Evolutionary conservation across 1,140 invertebrate species (phyloP).

Genomic region (Drosophila virilis): DNA sequence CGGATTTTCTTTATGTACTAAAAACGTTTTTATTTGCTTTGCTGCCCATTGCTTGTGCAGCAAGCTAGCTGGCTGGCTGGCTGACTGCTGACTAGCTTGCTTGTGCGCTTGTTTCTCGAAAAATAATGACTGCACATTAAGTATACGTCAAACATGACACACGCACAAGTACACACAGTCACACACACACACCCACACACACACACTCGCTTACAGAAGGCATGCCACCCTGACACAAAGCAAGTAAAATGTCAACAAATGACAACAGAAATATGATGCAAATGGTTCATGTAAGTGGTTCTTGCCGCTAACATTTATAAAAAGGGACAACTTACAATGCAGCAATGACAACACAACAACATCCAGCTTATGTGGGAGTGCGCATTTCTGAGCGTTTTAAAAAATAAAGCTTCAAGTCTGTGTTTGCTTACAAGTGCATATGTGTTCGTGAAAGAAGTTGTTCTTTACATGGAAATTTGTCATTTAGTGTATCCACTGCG

Average conservation of each 20-base stretch:
- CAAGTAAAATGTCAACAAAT: constrained; percentile 80
- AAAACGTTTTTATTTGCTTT: constrained; percentile 56
- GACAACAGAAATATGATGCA: constrained; percentile 83
- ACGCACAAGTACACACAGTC: constrained; percentile 41
- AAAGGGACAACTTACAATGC: constrained; percentile 71
- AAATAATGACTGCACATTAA: constrained; percentile 83
- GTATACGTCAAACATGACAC: constrained; percentile 62
- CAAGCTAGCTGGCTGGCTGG: constrained; percentile 42
- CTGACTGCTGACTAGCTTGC: constrained; percentile 38
- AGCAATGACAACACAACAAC: constrained; percentile 40
- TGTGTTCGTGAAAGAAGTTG: constrained; percentile 6
- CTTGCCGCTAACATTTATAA: constrained; percentile 73
- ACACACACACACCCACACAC: constrained; percentile 7
- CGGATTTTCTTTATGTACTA: constrained; percentile 22
- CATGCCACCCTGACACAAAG: constrained; percentile 46
- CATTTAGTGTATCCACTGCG: constrained; percentile 40
- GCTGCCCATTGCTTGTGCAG: constrained; percentile 54
- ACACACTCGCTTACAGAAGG: not conserved
- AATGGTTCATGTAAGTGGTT: constrained; percentile 81
- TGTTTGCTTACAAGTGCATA: constrained; percentile 14
- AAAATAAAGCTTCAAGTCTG: constrained; percentile 38
- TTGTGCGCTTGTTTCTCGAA: constrained; percentile 72
- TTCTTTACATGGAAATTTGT: constrained; percentile 64
- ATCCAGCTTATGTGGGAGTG: constrained; percentile 6
- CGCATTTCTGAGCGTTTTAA: constrained; percentile 16